Base-by-base conservation (phyloP, 2,113 vertebrate genomes). In the Pollachius pollachius region DNA sequence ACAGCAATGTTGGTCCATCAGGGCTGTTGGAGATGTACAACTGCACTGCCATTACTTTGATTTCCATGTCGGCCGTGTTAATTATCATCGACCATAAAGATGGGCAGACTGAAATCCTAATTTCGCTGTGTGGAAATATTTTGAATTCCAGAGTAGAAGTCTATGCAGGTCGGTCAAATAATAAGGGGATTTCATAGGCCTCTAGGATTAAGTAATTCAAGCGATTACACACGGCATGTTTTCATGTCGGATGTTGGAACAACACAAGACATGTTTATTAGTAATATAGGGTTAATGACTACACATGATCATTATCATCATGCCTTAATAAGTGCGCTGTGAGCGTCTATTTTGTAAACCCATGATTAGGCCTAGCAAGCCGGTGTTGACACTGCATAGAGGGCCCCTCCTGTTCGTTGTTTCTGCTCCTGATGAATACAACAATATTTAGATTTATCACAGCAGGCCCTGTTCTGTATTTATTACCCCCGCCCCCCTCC, bases 361-460 rank as follows among this genome's bases (percentile, higher is more conserved):
- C 54, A n/a, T 65, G 30, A 34, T 34, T 34, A 34, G 30, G 30
- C 30, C 30, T 34, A 34, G 6, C 30, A 34, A 34, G 30, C 30
- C 30, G 4, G 30, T 34, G 30, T 34, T 34, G 52, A 15, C 23
- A 54, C 17, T 74, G 59, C 56, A 15, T 57, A 80, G 71, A 78
- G 78, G 12, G 52, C 3, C 60, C 65, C 62, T 62, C 52, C 71
- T 15, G 23, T 8, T 71, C 30, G 56, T 72, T 23, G 2, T 72
- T 69, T 68, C 60, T 69, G 67, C 71, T 64, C 73, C 61, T 70
- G 21, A 19, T 62, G 7, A 19, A 70, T 41, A 18, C 15, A 48
- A 34, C 18, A 18, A 19, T 2, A 41, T 13, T 19, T 34, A 15
- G 27, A 65, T 58, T 68, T 64, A n/a, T 23, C 12, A 61, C 18